Evolutionary conservation across 2,113 vertebrate species (phyloP).

Genomic region (Himantopus leucocephalus): DNA sequence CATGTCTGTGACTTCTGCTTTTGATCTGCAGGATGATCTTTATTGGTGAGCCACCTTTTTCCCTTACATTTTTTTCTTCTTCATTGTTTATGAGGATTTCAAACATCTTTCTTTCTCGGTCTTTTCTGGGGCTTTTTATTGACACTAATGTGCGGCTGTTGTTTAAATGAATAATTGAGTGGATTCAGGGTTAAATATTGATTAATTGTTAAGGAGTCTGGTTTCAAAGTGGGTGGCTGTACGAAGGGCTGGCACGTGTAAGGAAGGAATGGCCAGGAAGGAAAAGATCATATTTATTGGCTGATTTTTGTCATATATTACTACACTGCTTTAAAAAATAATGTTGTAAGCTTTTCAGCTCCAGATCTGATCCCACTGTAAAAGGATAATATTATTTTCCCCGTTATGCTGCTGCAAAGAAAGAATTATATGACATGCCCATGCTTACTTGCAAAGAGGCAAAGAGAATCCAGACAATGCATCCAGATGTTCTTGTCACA

Average conservation of each 20-base stretch:
- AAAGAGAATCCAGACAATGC: neutral
- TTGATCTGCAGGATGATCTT: neutral
- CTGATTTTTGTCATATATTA: neutral
- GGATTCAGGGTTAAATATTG: slow-evolving; percentile 8
- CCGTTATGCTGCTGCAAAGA: rapidly evolving
- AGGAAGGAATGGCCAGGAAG: neutral
- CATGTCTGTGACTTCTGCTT: neutral
- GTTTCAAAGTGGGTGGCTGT: neutral
- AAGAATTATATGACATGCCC: neutral
- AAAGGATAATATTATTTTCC: neutral
- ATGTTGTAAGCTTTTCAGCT: neutral
- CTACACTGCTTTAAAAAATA: neutral
- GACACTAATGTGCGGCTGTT: neutral
- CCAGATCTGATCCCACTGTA: neutral
- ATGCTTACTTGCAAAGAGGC: neutral
- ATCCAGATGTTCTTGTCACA: neutral
- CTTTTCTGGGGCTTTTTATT: neutral
- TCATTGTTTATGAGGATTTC: neutral
- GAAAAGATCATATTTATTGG: neutral
- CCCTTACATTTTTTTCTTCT: neutral
- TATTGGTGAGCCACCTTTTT: neutral
- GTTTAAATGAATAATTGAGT: slow-evolving; percentile 38
- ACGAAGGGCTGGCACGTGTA: neutral
- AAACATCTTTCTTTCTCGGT: neutral
- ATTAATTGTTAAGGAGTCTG: neutral